Base-by-base conservation (phyloP, 2,113 vertebrate species). In the Rissa tridactyla region DNA sequence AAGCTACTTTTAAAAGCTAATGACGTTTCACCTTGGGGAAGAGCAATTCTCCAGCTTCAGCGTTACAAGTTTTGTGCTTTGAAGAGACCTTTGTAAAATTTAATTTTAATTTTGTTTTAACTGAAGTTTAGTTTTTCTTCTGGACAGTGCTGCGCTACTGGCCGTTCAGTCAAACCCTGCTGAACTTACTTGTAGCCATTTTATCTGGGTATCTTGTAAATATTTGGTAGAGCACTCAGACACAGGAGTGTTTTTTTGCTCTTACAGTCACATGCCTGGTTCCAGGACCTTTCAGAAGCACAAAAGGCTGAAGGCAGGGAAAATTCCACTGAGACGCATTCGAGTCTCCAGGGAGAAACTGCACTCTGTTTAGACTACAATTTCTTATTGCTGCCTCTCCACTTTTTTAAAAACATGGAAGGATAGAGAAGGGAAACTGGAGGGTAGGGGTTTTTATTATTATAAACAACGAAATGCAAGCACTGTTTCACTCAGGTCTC, bases 301-400 rank as follows among this genome's bases (percentile, higher is more conserved):
- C 98, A 98, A 98, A 98, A 97, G 97, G 75, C 95, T 98, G 96
- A 96, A 94, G 90, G 95, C 95, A 97, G 97, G 97, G 96, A 98
- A 98, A 98, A 98, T 98, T 98, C 98, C 98, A 97, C 88, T 36
- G 89, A 96, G 93, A 95, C 95, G 86, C 88, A 95, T 97, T 98
- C 54, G 73, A 76, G 96, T 98, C 97, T 98, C 98, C 97, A 97
- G 95, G 98, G 97, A 98, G 96, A 81, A 96, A 95, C 94, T 82
- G 81, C 73, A 84, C 88, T 95, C 96, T 96, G 83, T 97, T 97
- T 96, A 97, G 96, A 96, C 94, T 94, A 73, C 96, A 88, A 94
- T 68, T 95, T 95, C 83, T 86, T 88, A 62, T 88, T 94, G 51
- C 82, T 96, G 68, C 38, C 57, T 91, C 79, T 91, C 58, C 11